Evolutionary conservation across 2,113 vertebrate genomes (phyloP), one percentile per base, ranked within the genome.

Genomic region (Anarhynchus alexandrinus): DNA sequence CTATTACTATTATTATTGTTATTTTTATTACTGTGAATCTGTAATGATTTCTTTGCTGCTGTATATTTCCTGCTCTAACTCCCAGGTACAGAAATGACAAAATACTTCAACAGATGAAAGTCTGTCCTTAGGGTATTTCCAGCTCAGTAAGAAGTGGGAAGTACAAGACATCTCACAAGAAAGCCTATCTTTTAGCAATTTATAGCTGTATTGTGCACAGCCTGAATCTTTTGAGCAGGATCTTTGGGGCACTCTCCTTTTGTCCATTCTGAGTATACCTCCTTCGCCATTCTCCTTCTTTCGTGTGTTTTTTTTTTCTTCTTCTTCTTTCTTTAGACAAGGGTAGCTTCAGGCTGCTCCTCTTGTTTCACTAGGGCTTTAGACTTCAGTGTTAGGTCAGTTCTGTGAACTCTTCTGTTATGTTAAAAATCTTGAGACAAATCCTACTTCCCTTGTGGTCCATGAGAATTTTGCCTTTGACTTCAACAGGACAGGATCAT

Each of bases 91-190:
- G n/a, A 93, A 89, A 92, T 36, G 58, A 93, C 80, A 96, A 94
- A 95, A 94, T 1, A 4, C 13, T 93, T 86, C n/a, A 64, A 26
- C 17, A 42, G 80, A 91, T 62, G 43, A 91, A 92, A 96, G 57
- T 32, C 26, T 87, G 25, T 89, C 86, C 82, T 82, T 66, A 86
- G 80, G 80, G 80, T 82, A 92, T 96, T 96, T 94, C 64, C 81
- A 94, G 23, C 70, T 91, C 81, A 77, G 45, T 92, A 64, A 92
- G 55, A 91, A 93, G 81, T 64, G 40, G 49, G 29, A 93, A 89
- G 62, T 89, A 85, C 54, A 74, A 95, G 70, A 79, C 32, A 72
- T 80, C 42, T 92, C 81, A 77, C 38, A 94, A 88, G 80, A 86
- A 92, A 95, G 15, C 32, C 66, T 95, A 23, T 76, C 38, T 93